Evolutionary conservation across 2,113 vertebrate genomes (phyloP).

Genomic region (Pao palembangensis): DNA sequence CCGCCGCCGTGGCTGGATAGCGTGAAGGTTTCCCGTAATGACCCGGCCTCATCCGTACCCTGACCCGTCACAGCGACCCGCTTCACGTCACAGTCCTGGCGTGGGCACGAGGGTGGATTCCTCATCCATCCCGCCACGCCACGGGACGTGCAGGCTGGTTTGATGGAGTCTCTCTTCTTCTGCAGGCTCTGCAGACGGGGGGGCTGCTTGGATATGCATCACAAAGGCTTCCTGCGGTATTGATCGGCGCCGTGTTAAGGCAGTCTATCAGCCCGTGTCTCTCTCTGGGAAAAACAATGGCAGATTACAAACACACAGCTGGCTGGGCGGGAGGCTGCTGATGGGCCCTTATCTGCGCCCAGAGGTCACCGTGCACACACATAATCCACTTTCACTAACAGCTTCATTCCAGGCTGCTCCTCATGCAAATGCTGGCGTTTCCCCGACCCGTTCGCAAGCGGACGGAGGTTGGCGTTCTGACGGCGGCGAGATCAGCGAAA

Average conservation of each 20-base stretch:
- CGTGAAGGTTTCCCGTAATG: too few relatives aligned
- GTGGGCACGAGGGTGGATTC: too few relatives aligned
- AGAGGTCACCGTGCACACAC: constrained; percentile 73
- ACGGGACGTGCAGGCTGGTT: too few relatives aligned
- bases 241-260: constrained; percentile 72
- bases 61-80: too few relatives aligned
- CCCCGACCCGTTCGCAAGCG: too few relatives aligned
- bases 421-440: constrained; percentile 62
- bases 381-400: constrained; percentile 76
- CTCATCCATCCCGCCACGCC: too few relatives aligned
- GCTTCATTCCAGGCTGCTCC: constrained; percentile 69
- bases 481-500: too few relatives aligned
- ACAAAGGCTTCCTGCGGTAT: constrained; percentile 76
- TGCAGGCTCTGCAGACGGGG: constrained; percentile 27
- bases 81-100: too few relatives aligned
- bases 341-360: constrained; percentile 68
- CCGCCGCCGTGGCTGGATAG: neutral
- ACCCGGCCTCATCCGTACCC: too few relatives aligned
- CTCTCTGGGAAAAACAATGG: constrained; percentile 73
- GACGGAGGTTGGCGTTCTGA: too few relatives aligned
- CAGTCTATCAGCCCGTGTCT: constrained; percentile 76
- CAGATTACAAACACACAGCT: constrained; percentile 73
- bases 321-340: constrained; percentile 65
- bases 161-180: constrained; percentile 53
- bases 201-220: constrained; percentile 74